Conservation (phyloP, 2,113 vertebrate genomes). For the Tachysurus vachellii region DNA sequence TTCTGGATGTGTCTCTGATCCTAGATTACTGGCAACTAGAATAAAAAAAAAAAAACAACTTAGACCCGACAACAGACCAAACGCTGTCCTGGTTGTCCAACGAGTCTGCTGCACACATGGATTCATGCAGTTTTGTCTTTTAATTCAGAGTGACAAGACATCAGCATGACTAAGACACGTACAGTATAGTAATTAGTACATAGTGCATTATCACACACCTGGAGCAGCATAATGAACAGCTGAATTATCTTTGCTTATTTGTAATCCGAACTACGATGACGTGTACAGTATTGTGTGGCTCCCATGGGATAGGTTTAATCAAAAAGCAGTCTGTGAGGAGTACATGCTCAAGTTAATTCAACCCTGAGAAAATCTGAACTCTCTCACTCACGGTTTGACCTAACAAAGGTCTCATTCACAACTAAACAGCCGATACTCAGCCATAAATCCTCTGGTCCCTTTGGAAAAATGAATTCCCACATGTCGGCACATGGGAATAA, state of each 20-base stretch:
- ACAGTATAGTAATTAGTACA: neutral
- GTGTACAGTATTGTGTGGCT: neutral
- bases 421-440: neutral
- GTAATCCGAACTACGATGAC: conserved; percentile 23
- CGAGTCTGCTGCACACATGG: neutral
- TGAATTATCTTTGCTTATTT: conserved; percentile 16
- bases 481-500: neutral
- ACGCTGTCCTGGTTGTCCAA: neutral
- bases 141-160: neutral
- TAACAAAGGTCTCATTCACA: conserved; percentile 67
- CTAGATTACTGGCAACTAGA: neutral
- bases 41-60: neutral
- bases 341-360: conserved; percentile 51
- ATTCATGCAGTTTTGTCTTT: neutral
- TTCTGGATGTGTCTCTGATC: neutral
- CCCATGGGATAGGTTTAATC: neutral
- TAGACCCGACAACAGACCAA: neutral
- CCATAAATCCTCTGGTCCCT: conserved; percentile 3
- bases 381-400: conserved; percentile 47
- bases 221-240: conserved; percentile 8
- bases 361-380: conserved; percentile 42
- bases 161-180: conserved; percentile 7
- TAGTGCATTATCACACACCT: conserved; percentile 15
- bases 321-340: conserved; percentile 3
- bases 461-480: conserved; percentile 61